Evolutionary conservation across 2,888 invertebrate genomes (phyloP).

Genomic region (Rhingia rostrata): DNA sequence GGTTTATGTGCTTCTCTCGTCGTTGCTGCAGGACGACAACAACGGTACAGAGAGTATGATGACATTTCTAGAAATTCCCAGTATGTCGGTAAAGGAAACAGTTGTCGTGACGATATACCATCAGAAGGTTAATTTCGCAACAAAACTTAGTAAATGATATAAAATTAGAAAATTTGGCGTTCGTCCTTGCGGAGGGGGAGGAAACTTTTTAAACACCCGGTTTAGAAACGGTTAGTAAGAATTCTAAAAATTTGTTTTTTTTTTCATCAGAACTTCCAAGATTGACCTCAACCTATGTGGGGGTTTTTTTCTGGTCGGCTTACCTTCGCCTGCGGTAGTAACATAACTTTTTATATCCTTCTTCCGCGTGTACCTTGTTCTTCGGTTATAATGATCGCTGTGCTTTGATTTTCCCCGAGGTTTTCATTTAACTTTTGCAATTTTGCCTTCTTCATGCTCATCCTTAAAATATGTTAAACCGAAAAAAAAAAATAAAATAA

Average conservation of each 20-base stretch:
- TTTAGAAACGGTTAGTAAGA: neutral
- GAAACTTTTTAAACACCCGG: constrained; percentile 31
- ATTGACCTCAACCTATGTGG: constrained; percentile 46
- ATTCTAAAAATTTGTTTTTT: no score
- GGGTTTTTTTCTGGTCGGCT: constrained; percentile 10
- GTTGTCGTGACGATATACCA: constrained; percentile 16
- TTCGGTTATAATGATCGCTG: constrained; percentile 43
- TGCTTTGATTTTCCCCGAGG: constrained; percentile 69
- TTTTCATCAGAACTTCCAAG: constrained; percentile 6
- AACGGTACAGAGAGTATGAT: constrained; percentile 25
- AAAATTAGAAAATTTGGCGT: constrained; percentile 22
- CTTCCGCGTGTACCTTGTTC: constrained; percentile 14
- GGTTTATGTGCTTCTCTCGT: constrained; percentile 8
- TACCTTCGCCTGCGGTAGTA: constrained; percentile 42
- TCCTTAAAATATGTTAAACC: no score
- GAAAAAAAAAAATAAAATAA: constrained; percentile 2
- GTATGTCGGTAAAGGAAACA: constrained; percentile 20
- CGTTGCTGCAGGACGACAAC: constrained; percentile 4
- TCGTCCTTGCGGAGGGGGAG: neutral
- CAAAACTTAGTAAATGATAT: constrained; percentile 13
- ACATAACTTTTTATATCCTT: constrained; percentile 64
- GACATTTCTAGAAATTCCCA: constrained; percentile 49
- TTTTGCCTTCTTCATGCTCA: constrained; percentile 27
- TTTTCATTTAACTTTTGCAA: constrained; percentile 74
- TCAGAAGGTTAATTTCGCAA: constrained; percentile 24